phyloP scores from a whole-genome alignment of 2,113 vertebrate species.

The Pipa parva region DNA sequence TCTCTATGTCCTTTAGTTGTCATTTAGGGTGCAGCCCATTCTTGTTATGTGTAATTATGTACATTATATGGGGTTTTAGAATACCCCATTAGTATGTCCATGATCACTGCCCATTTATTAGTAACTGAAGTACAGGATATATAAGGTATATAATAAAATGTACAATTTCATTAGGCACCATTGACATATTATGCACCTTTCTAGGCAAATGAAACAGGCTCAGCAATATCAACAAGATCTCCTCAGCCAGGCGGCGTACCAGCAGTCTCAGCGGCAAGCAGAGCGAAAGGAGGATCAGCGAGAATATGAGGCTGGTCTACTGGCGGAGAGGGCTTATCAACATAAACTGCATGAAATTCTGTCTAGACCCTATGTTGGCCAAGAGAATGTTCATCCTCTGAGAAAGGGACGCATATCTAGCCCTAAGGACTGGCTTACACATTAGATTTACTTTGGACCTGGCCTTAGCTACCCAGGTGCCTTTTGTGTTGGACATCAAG shows the following conservation, averaged over 20 bases:
- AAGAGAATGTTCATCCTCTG: constrained; percentile 61
- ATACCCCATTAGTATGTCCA: too few relatives aligned
- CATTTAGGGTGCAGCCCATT: too few relatives aligned
- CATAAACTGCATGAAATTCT: constrained; percentile 62
- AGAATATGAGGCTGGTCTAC: constrained; percentile 54
- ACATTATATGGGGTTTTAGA: too few relatives aligned
- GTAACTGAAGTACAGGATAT: too few relatives aligned
- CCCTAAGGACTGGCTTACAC: constrained; percentile 24
- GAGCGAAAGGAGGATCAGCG: constrained; percentile 55
- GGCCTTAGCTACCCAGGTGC: too few relatives aligned
- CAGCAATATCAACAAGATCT: constrained; percentile 68
- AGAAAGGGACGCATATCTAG: constrained; percentile 51
- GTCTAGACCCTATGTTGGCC: constrained; percentile 32
- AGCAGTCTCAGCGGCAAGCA: constrained; percentile 46
- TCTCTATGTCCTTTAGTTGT: too few relatives aligned
- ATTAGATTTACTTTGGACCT: too few relatives aligned
- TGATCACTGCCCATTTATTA: too few relatives aligned
- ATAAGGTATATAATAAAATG: too few relatives aligned
- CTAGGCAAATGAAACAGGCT: constrained; percentile 56
- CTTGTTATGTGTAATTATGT: too few relatives aligned
- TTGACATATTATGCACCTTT: not conserved
- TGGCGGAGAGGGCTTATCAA: constrained; percentile 53
- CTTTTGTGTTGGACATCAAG: too few relatives aligned
- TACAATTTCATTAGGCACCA: too few relatives aligned
- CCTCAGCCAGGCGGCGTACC: constrained; percentile 63